Evolutionary conservation across 1,140 invertebrate genomes (phyloP), one percentile per base, ranked within the genome.

Genomic region (Pogonomyrmex barbatus): DNA sequence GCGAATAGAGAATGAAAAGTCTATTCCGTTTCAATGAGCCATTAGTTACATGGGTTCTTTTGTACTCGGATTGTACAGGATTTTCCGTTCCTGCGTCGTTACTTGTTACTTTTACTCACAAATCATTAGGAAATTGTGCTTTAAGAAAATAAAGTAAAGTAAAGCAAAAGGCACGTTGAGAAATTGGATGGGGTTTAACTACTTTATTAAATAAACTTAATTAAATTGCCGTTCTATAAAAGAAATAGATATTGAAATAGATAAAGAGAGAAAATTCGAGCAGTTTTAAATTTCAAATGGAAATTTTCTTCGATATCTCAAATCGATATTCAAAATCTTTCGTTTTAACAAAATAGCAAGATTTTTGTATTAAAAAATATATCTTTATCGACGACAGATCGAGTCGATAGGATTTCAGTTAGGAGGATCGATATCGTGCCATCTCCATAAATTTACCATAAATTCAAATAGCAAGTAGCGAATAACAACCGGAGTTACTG

Each of bases 381-480:
- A 62, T 63, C 30, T 30, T 12, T 3, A n/a, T 47, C 10, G 4
- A 45, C 6, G 17, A 65, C 17, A 10, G 6, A 30, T 70, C 24
- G 2, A 5, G 1, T 14, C 9, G 24, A 4, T 47, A 47, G 47
- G 24, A 67, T 50, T 36, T 4, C 12, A 33, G 10, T 17, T 36
- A 71, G 17, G 2, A 14, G 33, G 17, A 67, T 45, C 63, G 10
- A 30, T 67, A 24, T 24, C 24, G 24, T 24, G 24, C 24, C 24
- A 24, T 24, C n/a, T 12, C 17, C 39, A 30, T 39, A 68, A 63
- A 50, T 78, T 65, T 3, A 54, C 24, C 60, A 24, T 33, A 47
- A 45, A 47, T 45, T 62, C 17, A 79, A 79, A 52, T 36, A 50
- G 30, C 62, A 79, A 42, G 12, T 68, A 54, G 77, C 33, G 24